phyloP scores from a whole-genome alignment of 2,888 invertebrate genomes.

The Drosophila sordidula region DNA sequence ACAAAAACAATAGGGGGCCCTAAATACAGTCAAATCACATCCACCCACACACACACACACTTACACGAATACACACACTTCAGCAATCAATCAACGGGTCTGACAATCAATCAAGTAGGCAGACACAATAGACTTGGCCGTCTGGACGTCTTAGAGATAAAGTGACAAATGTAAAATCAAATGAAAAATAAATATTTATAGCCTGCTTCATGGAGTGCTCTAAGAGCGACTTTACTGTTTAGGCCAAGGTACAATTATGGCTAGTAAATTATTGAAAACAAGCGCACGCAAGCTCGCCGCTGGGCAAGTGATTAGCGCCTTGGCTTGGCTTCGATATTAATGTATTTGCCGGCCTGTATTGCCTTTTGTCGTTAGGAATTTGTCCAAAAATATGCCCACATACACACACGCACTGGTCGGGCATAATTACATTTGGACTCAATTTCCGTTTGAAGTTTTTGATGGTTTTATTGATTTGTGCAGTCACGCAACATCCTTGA shows the following conservation, averaged over 20 bases:
- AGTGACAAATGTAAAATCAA: slow-evolving; percentile 39
- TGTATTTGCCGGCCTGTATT: slow-evolving; percentile 28
- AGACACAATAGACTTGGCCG: slow-evolving; percentile 28
- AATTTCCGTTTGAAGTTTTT: slow-evolving; percentile 75
- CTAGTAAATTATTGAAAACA: slow-evolving; percentile 61
- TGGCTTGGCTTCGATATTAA: slow-evolving; percentile 19
- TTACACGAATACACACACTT: slow-evolving; percentile 27
- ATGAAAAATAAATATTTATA: slow-evolving; percentile 9
- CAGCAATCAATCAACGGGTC: slow-evolving; percentile 63
- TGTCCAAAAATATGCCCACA: slow-evolving; percentile 11
- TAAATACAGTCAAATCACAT: slow-evolving; percentile 39
- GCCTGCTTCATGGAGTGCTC: slow-evolving; percentile 1
- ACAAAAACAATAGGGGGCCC: slow-evolving; percentile 37
- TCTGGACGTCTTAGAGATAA: slow-evolving; percentile 6
- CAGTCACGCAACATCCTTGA: slow-evolving; percentile 74
- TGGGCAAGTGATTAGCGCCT: slow-evolving; percentile 23
- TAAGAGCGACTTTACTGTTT: slow-evolving; percentile 17
- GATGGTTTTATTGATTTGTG: slow-evolving; percentile 80
- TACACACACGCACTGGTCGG: slow-evolving; percentile 37
- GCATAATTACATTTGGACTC: slow-evolving; percentile 76
- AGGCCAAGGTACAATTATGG: slow-evolving; percentile 51
- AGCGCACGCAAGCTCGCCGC: slow-evolving; percentile 23
- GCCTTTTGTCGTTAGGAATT: slow-evolving; percentile 23
- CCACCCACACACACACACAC: slow-evolving; percentile 26
- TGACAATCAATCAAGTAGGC: slow-evolving; percentile 35